Base-by-base conservation (phyloP, 64 coral and sea anemone species). In the Dendronephthya gigantea region DNA sequence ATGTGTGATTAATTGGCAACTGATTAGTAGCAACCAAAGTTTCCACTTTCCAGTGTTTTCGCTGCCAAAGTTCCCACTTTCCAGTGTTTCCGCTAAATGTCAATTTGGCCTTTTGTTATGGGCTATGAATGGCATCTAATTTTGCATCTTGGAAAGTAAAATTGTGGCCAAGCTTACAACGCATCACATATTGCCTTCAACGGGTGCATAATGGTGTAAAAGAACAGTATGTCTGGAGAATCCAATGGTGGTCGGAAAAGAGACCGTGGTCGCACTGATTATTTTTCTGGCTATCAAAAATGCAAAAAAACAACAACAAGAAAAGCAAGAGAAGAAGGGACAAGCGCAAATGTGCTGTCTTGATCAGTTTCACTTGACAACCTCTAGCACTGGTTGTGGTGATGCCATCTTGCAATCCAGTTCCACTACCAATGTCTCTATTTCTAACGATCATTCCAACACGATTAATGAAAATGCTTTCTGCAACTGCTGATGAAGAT, bases 281-380 rank as follows among this genome's bases (percentile, higher is more conserved):
- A 17, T 55, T 55, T 55, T 10, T 55, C 66, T 31, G 66, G 66
- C 19, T 31, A 70, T 31, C 66, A 70, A 70, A 70, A 70, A 70
- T n/a, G 66, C 66, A 70, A 70, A 70, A n/a, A 70, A 70, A 70
- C 66, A 70, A 70, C 66, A 9, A 31, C 8, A n/a, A 70, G 66
- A 70, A 31, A n/a, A 70, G 66, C 66, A n/a, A 70, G 66, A 70
- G 23, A 70, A n/a, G 66, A 70, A 70, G 66, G 66, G 25, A 31
- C 8, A 70, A 31, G 66, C 66, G 66, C 66, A 70, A 70, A 70
- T 70, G 23, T n/a, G 66, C 66, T 31, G 66, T 70, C 23, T 70
- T 70, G 66, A 70, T 31, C 19, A 70, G 29, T 70, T 9, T 70
- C 25, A n/a, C 66, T 70, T 70, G 66, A 70, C 9, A 70, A 70